phyloP scores from a whole-genome alignment of 1,140 invertebrate species.

The Listronotus bonariensis region DNA sequence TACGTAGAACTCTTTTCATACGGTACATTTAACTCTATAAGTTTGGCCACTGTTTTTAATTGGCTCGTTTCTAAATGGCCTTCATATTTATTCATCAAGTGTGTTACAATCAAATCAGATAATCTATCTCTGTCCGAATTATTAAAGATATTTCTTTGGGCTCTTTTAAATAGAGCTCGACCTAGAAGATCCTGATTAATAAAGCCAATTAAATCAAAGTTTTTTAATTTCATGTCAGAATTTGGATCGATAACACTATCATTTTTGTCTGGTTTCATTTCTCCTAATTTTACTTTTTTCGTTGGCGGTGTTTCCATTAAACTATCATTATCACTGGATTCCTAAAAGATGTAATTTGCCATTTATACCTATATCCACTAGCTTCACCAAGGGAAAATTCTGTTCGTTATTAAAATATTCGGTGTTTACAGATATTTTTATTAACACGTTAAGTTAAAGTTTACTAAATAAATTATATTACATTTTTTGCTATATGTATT shows the following conservation, averaged over 20 bases:
- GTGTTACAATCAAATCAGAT: conserved; percentile 8
- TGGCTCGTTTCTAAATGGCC: conserved; percentile 3
- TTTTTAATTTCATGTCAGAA: neutral
- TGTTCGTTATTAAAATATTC: no score
- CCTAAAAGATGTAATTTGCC: neutral
- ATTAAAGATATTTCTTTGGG: neutral
- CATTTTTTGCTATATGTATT: no score
- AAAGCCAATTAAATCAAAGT: conserved; percentile 1
- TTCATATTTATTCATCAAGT: conserved; percentile 15
- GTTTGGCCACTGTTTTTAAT: conserved; percentile 9
- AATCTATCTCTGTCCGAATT: conserved; percentile 15
- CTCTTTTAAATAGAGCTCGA: conserved; percentile 4
- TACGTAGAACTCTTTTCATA: conserved; percentile 7
- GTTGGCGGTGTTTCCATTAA: neutral
- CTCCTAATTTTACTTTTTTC: neutral
- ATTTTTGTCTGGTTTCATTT: neutral
- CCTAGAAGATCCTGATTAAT: conserved; percentile 11
- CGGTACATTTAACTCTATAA: conserved; percentile 1
- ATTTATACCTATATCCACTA: no score
- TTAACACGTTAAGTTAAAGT: no score
- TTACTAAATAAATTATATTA: no score
- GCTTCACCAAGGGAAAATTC: no score
- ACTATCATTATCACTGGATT: neutral
- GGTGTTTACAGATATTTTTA: no score
- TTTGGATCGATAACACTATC: neutral